Evolutionary conservation across 2,888 invertebrate species (phyloP).

Genomic region (Esperia sulphurella): DNA sequence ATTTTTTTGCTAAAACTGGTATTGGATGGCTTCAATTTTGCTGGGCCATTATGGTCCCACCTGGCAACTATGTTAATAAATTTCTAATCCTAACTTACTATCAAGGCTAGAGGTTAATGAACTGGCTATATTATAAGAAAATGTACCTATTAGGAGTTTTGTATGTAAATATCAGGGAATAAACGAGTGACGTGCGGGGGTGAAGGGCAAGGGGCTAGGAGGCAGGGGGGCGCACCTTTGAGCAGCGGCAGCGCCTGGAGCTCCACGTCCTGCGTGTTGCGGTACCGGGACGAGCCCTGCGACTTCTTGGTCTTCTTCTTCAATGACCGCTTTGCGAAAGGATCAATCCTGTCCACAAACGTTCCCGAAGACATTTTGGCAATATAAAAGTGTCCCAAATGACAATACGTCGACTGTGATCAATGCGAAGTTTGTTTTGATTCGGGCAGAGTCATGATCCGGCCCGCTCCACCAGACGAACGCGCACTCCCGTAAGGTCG

Average conservation of each 20-base stretch:
- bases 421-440: conserved; percentile 74
- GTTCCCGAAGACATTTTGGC: conserved; percentile 87
- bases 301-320: conserved; percentile 99
- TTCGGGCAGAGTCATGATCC: conserved; percentile 76
- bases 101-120: conserved; percentile 34
- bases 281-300: conserved; percentile 98
- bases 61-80: conserved; percentile 8
- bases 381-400: conserved; percentile 74
- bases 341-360: conserved; percentile 99
- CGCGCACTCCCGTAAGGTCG: conserved; percentile 71
- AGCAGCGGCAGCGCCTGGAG: conserved; percentile 96
- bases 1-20: no score
- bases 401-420: conserved; percentile 72
- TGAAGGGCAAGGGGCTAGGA: conserved; percentile 10
- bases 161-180: conserved; percentile 1
- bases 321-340: conserved; percentile 98
- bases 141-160: background rate
- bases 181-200: background rate
- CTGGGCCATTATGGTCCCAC: background rate
- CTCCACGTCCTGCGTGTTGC: conserved; percentile 98
- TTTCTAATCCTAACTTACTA: conserved; percentile 24
- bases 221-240: conserved; percentile 85
- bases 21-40: no score
- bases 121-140: conserved; percentile 13
- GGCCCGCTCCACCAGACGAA: conserved; percentile 69